Evolutionary conservation across 2,888 invertebrate genomes (phyloP), one percentile per base, ranked within the genome.

Genomic region (Dynastes hyllus): DNA sequence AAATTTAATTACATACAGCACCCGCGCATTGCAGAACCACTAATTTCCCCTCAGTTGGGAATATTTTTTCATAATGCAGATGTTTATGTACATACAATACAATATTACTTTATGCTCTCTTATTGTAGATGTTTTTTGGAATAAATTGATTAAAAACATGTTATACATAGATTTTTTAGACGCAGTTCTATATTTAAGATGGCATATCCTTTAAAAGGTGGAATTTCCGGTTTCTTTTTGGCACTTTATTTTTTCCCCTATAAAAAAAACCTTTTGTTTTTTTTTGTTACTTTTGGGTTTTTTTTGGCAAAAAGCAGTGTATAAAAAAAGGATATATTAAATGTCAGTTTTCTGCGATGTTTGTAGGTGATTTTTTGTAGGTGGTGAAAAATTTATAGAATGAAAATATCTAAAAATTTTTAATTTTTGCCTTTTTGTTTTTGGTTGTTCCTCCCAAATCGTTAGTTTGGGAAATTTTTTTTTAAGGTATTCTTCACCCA

Each of bases 201-300:
- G 29, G n/a, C n/a, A n/a, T n/a, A n/a, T n/a, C n/a, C n/a, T n/a
- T n/a, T n/a, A n/a, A n/a, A n/a, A n/a, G 9, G 51, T 69, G 69
- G 69, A 50, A 69, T 29, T 69, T 69, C 69, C 69, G 69, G 69
- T 69, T 51, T 16, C 27, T 27, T 51, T 51, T 29, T 51, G 51
- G 50, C 50, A 51, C 51, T 51, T 16, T 16, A 40, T 55, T 22
- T 55, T 22, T 55, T 6, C 8, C 6, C 16, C 2, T 6, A 16
- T 16, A 16, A 22, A 63, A 63, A 63, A 63, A 1, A n/a, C 11
- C 3, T 45, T 58, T 58, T 58, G 9, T 9, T 58, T 22, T 63
- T 63, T 8, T 11, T 37, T 32, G 11, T 13, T 29, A 11, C 13
- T 29, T 29, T 63, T 63, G 13, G 5, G 37, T 32, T 63, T 29